Conservation (phyloP, 2,797 vertebrate species). For the Scolopax rusticola region DNA sequence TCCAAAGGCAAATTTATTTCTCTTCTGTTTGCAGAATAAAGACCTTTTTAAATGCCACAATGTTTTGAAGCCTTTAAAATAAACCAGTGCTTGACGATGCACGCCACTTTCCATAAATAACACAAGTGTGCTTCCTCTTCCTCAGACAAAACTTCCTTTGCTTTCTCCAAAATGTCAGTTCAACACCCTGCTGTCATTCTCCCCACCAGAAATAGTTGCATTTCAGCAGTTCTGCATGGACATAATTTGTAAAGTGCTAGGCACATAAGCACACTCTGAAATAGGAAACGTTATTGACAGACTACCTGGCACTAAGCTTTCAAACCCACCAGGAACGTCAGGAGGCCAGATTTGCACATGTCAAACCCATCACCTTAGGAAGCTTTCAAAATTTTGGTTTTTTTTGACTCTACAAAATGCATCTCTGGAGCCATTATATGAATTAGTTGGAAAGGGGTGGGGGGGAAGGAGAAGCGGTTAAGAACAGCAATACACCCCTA, state of each 20-base stretch:
- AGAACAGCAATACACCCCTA: conserved; percentile 82
- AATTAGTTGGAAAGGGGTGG: conserved; percentile 73
- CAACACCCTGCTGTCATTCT: not conserved
- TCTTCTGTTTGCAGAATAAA: not conserved
- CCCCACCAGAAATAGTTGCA: conserved; percentile 9
- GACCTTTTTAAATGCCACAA: not conserved
- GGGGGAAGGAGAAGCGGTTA: conserved; percentile 41
- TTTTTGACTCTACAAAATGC: conserved; percentile 67
- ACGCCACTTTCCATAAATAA: not conserved
- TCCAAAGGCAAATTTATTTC: not conserved
- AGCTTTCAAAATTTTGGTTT: conserved; percentile 58
- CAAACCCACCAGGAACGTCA: not conserved
- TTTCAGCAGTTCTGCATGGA: conserved; percentile 44
- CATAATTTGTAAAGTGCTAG: conserved; percentile 58
- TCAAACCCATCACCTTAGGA: conserved; percentile 34
- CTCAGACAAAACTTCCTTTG: not conserved
- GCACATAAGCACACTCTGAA: conserved; percentile 13
- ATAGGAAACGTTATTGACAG: conserved; percentile 14
- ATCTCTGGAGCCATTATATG: conserved; percentile 88
- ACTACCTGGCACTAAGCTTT: conserved; percentile 31
- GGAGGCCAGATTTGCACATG: conserved; percentile 20
- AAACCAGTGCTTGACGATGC: not conserved
- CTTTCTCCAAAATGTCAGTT: not conserved
- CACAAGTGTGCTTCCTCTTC: not conserved
- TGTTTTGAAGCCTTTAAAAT: not conserved